Conservation (phyloP, 1,140 invertebrate species). For the Drosophila chauvacae region DNA sequence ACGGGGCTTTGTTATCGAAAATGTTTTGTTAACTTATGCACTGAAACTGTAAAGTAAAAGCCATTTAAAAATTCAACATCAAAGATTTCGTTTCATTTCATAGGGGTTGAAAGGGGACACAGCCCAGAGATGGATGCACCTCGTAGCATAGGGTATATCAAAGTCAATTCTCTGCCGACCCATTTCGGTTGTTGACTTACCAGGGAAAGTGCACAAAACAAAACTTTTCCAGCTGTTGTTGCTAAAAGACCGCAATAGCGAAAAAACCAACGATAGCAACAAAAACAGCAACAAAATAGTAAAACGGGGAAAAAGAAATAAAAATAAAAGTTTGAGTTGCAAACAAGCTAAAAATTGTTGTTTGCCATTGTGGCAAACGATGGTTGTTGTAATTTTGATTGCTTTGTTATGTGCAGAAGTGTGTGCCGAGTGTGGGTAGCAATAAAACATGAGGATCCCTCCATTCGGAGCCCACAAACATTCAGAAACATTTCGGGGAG, state of each 20-base stretch:
- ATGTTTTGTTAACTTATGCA: conserved; percentile 69
- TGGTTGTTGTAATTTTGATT: conserved; percentile 74
- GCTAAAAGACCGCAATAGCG: conserved; percentile 44
- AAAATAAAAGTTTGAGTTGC: conserved; percentile 73
- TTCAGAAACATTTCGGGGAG: conserved; percentile 7
- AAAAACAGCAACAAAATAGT: conserved; percentile 35
- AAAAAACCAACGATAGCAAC: conserved; percentile 26
- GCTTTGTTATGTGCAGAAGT: conserved; percentile 60
- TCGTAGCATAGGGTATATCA: conserved; percentile 12
- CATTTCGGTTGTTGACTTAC: conserved; percentile 64
- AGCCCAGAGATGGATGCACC: not conserved
- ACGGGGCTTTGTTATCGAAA: conserved; percentile 56
- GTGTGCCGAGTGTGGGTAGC: conserved; percentile 40
- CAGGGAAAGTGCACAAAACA: conserved; percentile 53
- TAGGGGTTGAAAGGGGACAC: not conserved
- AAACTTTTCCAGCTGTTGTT: conserved; percentile 61
- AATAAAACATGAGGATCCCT: conserved; percentile 52
- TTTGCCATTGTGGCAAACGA: conserved; percentile 60
- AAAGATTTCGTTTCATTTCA: conserved; percentile 11
- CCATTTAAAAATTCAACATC: conserved; percentile 20
- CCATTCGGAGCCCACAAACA: conserved; percentile 8
- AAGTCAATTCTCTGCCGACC: conserved; percentile 30
- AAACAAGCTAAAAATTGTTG: conserved; percentile 72
- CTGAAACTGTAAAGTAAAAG: conserved; percentile 15
- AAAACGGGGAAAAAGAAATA: conserved; percentile 35